A percentile compares a stretch with the other conserved stretches of the same genome.
phyloP scores from a whole-genome alignment of 2,888 invertebrate species.

The Napeogenes inachia region DNA sequence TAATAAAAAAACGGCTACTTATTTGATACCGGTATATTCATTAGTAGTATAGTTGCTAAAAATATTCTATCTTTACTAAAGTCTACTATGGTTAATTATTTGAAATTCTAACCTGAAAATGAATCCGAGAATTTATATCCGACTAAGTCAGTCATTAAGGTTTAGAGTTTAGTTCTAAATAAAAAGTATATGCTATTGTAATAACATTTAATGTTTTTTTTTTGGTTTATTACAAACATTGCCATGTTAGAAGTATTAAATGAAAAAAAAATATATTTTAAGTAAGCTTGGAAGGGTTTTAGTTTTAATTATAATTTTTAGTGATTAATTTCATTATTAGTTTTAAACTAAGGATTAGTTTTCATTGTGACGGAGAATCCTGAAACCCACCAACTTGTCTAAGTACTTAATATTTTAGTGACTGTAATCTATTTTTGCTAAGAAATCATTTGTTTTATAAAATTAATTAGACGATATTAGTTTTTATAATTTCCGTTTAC shows the following conservation, averaged over 20 bases:
- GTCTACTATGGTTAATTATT: slow-evolving; percentile 5
- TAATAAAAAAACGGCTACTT: background rate
- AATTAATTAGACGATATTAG: slow-evolving; percentile 9
- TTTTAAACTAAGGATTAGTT: slow-evolving; percentile 5
- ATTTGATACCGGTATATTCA: background rate
- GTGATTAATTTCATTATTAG: slow-evolving; percentile 1
- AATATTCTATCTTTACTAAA: background rate
- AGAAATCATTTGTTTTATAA: slow-evolving; percentile 10
- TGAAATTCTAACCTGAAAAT: slow-evolving; percentile 1
- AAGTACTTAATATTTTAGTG: slow-evolving; percentile 14
- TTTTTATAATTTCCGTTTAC: slow-evolving; percentile 10
- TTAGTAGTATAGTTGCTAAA: background rate
- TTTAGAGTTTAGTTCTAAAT: slow-evolving; percentile 1
- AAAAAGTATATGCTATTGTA: background rate
- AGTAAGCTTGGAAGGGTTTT: background rate
- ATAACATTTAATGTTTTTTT: background rate
- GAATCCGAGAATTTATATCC: background rate
- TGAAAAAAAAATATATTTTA: slow-evolving; percentile 3
- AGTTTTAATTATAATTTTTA: background rate
- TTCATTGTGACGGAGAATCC: slow-evolving; percentile 5
- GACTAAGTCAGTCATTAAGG: background rate
- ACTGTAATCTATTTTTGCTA: slow-evolving; percentile 1
- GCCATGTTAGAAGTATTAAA: slow-evolving; percentile 23
- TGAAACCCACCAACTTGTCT: slow-evolving; percentile 20
- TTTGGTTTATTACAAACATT: slow-evolving; percentile 17